Base-by-base conservation (phyloP, 2,888 invertebrate genomes). In the Silvanus unidentatus region DNA sequence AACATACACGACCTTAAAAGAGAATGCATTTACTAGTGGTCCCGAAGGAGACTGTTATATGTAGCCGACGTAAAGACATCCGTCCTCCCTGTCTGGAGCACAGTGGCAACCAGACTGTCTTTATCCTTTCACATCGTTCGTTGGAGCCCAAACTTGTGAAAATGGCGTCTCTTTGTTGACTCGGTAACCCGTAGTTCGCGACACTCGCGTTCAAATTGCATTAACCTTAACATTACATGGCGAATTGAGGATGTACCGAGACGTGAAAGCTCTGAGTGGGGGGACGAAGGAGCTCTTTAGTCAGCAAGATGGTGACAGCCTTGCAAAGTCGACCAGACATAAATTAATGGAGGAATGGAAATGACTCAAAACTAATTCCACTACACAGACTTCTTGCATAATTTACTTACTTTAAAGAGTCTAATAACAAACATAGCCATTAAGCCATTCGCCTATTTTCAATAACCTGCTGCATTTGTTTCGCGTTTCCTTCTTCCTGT, bases 191-290 rank as follows among this genome's bases (percentile, higher is more conserved):
- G 68, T 57, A 68, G 69, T 67, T 69, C 66, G 67, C 69, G 69
- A 70, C 70, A 68, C 68, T 67, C 63, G 65, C 68, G 66, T 66
- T 68, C 70, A 73, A 74, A 74, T 74, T 73, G 71, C 72, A 73
- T 73, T 73, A 74, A 73, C 72, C 71, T 73, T 71, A 70, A 72
- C 73, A 73, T 74, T 73, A 73, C 73, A 73, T 72, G 74, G 70
- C 67, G 73, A 71, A 73, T 74, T 74, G 73, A 71, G 67, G 69
- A 71, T 61, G 70, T 72, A 72, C 69, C 71, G 69, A 73, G 67
- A 72, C 73, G 73, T 73, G 71, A 73, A 73, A 65, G 64, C 61
- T 57, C 42, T 52, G 47, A 55, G 55, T 51, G 57, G 51, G 54
- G 55, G 44, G 46, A 43, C 46, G 42, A 47, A 47, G 41, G 44